Percentiles rank a stretch among this genome's conserved stretches.
Evolutionary conservation across 2,797 vertebrate genomes (phyloP).

Genomic region (Propithecus deckenii): DNA sequence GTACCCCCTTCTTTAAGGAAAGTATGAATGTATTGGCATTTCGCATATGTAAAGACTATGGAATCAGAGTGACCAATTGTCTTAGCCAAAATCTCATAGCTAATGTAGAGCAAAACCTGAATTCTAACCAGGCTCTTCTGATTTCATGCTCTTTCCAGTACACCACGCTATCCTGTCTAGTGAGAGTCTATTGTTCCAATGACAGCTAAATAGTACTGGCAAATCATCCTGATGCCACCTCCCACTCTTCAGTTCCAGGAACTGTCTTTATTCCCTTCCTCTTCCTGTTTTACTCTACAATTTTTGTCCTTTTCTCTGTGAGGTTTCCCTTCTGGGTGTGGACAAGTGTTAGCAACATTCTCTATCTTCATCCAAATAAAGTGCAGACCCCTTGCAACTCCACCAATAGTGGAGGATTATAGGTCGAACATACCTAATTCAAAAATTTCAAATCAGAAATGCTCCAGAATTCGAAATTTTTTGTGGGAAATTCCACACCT

Average conservation of each 20-base stretch:
- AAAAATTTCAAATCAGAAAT: background rate
- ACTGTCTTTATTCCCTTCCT: background rate
- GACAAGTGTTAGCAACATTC: background rate
- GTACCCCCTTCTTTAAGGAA: background rate
- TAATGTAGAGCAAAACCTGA: constrained; percentile 19
- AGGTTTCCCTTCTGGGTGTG: background rate
- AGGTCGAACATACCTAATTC: background rate
- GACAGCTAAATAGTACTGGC: background rate
- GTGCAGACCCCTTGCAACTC: background rate
- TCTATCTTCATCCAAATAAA: background rate
- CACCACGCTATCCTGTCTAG: background rate
- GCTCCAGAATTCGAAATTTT: background rate
- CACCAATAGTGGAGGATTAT: background rate
- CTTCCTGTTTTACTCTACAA: background rate
- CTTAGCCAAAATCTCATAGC: constrained; percentile 24
- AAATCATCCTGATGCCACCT: background rate
- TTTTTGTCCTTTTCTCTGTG: background rate
- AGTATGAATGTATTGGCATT: background rate
- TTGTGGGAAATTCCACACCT: background rate
- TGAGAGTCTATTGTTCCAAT: background rate
- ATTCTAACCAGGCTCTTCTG: background rate
- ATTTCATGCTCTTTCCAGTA: background rate
- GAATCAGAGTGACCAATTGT: background rate
- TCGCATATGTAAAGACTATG: background rate
- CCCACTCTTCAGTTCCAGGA: background rate